phyloP scores from a whole-genome alignment of 1,140 invertebrate genomes.

The Nephotettix cincticeps region DNA sequence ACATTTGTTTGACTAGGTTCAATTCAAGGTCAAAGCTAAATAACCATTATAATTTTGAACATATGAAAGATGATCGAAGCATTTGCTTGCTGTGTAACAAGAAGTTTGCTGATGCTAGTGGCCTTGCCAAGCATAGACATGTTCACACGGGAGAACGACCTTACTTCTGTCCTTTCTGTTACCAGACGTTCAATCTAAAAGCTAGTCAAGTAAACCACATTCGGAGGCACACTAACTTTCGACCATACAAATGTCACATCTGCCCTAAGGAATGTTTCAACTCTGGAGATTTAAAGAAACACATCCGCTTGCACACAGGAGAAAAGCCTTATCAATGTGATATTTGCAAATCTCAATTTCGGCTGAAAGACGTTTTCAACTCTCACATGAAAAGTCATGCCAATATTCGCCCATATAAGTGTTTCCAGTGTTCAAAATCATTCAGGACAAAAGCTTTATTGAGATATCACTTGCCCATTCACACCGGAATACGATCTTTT shows the following conservation, averaged over 20 bases:
- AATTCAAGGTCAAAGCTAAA: background rate
- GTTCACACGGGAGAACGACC: conserved; percentile 70
- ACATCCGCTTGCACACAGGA: conserved; percentile 45
- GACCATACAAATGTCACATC: conserved; percentile 55
- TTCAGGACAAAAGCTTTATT: conserved; percentile 46
- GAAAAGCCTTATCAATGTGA: conserved; percentile 69
- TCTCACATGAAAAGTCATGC: conserved; percentile 61
- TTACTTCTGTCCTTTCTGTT: conserved; percentile 48
- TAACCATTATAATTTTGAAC: background rate
- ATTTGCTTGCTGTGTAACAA: background rate
- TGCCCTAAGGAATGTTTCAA: conserved; percentile 53
- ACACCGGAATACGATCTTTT: background rate
- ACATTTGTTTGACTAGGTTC: background rate
- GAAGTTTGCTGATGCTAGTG: background rate
- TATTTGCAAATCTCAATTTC: conserved; percentile 47
- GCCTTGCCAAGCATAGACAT: background rate
- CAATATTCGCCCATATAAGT: conserved; percentile 63
- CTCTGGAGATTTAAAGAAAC: conserved; percentile 33
- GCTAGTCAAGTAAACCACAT: conserved; percentile 46
- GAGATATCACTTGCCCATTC: background rate
- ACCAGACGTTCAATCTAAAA: conserved; percentile 42
- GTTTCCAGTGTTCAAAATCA: conserved; percentile 56
- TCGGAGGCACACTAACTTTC: conserved; percentile 51
- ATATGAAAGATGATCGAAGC: background rate
- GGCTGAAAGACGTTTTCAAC: conserved; percentile 49